These are phyloP conservation scores for Passer montanus DNA, from an alignment of 2,113 vertebrate genomes.

Conservation along the genomic window DNA sequence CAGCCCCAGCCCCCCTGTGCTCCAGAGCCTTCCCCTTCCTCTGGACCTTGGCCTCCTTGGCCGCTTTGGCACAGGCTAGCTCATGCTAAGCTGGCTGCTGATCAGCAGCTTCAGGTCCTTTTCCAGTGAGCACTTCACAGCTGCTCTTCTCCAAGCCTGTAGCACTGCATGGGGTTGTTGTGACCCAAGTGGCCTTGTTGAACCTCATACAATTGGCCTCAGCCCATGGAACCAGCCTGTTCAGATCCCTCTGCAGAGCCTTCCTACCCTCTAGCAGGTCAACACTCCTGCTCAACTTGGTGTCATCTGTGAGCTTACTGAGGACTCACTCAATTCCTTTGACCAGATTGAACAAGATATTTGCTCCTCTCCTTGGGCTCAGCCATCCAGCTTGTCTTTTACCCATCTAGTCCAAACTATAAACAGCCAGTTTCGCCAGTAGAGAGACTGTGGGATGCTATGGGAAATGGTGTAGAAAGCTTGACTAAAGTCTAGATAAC, in stretches of 20 bases:
- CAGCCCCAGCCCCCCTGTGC: too few species aligned
- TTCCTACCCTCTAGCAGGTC: not conserved
- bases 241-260: not conserved
- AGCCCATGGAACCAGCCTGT: not conserved
- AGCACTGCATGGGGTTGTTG: not conserved
- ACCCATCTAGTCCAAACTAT: not conserved
- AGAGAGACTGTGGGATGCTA: not conserved
- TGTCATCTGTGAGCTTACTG: not conserved
- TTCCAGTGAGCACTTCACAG: not conserved
- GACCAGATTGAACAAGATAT: not conserved
- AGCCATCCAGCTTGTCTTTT: not conserved
- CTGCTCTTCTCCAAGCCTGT: not conserved
- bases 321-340: not conserved
- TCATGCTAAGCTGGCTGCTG: not conserved
- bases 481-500: not conserved
- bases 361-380: not conserved
- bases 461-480: not conserved
- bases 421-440: not conserved
- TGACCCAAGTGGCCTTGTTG: not conserved
- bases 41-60: not conserved
- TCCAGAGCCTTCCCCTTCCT: not conserved
- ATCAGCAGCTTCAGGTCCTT: not conserved
- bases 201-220: not conserved
- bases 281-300: fast-evolving
- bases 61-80: not conserved